These are phyloP conservation scores for Corythornis leucogaster DNA, from an alignment of 2,797 vertebrate species.

Conservation along the genomic window DNA sequence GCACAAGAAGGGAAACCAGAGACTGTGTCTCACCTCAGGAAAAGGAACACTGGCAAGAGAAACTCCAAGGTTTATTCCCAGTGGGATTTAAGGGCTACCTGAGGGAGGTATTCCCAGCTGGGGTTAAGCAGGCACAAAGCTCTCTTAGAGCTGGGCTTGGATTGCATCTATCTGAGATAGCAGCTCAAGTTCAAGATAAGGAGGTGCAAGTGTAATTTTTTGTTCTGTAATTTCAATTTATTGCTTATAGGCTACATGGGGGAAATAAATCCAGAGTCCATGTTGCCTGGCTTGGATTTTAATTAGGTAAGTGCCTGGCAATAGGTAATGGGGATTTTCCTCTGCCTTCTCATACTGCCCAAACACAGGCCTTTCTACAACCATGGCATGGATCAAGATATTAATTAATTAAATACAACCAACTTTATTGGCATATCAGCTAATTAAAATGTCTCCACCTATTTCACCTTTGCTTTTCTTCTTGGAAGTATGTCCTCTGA, in stretches of 20 bases:
- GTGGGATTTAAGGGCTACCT: not conserved
- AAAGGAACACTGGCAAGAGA: not conserved
- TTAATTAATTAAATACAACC: conserved; percentile 43
- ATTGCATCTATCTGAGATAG: not conserved
- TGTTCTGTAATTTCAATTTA: conserved; percentile 23
- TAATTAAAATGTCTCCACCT: conserved; percentile 43
- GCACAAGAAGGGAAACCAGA: not conserved
- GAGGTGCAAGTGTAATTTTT: not conserved
- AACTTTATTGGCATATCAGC: not conserved
- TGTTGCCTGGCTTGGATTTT: conserved; percentile 45
- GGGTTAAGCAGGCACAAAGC: not conserved
- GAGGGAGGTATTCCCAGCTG: not conserved
- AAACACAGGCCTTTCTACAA: conserved; percentile 9
- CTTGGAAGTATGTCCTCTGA: not conserved
- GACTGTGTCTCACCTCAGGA: not conserved
- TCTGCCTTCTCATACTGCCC: not conserved
- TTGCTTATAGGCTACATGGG: conserved; percentile 41
- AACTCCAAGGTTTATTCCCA: not conserved
- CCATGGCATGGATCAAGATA: not conserved
- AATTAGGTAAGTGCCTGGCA: conserved; percentile 60
- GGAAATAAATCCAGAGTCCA: conserved; percentile 56
- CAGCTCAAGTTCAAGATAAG: not conserved
- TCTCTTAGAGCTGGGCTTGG: not conserved
- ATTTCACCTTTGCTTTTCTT: conserved; percentile 28
- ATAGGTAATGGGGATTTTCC: conserved; percentile 41